Evolutionary conservation across 1,140 invertebrate genomes (phyloP), one percentile per base, ranked within the genome.

Genomic region (Anagrus nilaparvatae): DNA sequence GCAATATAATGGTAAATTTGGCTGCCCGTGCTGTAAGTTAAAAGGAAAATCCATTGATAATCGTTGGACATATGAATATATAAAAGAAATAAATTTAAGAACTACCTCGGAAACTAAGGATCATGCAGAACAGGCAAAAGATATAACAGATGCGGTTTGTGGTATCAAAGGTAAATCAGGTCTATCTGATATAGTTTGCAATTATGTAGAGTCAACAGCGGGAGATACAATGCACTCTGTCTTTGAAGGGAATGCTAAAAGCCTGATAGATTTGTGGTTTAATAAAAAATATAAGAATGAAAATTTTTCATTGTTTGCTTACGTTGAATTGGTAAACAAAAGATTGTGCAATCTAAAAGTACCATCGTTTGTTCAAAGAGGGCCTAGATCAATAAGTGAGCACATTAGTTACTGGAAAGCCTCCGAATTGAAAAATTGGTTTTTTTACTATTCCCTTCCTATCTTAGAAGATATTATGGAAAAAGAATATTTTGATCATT

Each of bases 141-240:
- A 16, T 9, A 29, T 29, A 0, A 32, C 16, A 21, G 7, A 0
- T n/a, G 6, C 44, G 23, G 37, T 47, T 8, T 44, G 27, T 17
- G 52, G 52, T 0, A 46, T 54, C 3, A 51, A 49, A 41, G 49
- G 32, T 30, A 49, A 13, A 7, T 24, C 25, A 28, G 41, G 14
- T 4, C 29, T 37, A 17, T 24, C 13, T 32, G 8, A 5, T 6
- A 25, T 47, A 38, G 42, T 47, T 43, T 20, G 18, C 37, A 33
- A 31, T 6, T 40, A 45, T 32, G 28, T 47, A 5, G 23, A 28
- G 21, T 18, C 14, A 4, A 51, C 49, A 2, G 24, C 46, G 2
- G 10, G 48, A 2, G 52, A 54, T 34, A 21, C 40, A 0, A 50
- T 55, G 48, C 49, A 55, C 19, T 48, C 44, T 20, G 14, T 50